These are phyloP conservation scores for Dysdera silvatica DNA, from an alignment of 1,140 invertebrate species.

Conservation along the genomic window DNA sequence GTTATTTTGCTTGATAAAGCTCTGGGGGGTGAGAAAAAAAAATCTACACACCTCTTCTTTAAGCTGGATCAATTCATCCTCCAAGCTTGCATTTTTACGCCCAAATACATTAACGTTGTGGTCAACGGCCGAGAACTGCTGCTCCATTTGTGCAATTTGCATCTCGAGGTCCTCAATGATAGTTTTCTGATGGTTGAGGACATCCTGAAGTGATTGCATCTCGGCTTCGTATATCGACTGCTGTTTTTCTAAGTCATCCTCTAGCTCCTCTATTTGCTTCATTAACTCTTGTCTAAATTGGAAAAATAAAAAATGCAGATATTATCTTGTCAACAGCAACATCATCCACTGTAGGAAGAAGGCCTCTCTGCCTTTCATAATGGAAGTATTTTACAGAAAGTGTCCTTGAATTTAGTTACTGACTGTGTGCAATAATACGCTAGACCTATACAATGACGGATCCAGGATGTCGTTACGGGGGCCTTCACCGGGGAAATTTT, in stretches of 20 bases:
- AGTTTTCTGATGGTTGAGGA: conserved; percentile 2
- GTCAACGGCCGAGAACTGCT: conserved; percentile 7
- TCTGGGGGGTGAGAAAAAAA: no score
- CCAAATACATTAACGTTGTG: not conserved
- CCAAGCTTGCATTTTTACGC: conserved; percentile 17
- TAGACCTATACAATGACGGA: no score
- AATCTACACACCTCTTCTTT: conserved; percentile 51
- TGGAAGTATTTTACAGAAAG: no score
- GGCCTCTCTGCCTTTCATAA: no score
- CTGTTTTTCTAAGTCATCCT: conserved; percentile 38
- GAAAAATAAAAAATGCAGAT: not conserved
- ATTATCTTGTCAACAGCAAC: no score
- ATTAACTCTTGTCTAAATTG: conserved; percentile 11
- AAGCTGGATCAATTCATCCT: conserved; percentile 38
- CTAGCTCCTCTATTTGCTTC: conserved; percentile 34
- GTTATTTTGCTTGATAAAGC: no score
- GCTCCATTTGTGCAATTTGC: conserved; percentile 8
- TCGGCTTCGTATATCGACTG: conserved; percentile 29
- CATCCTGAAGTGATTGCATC: conserved; percentile 12
- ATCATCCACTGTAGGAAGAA: no score
- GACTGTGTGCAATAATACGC: no score
- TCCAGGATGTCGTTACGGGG: no score
- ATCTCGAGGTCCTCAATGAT: not conserved
- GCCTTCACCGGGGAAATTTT: no score
- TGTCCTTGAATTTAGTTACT: no score